Conservation (phyloP, 2,888 invertebrate species). For the Nemurella pictetii region DNA sequence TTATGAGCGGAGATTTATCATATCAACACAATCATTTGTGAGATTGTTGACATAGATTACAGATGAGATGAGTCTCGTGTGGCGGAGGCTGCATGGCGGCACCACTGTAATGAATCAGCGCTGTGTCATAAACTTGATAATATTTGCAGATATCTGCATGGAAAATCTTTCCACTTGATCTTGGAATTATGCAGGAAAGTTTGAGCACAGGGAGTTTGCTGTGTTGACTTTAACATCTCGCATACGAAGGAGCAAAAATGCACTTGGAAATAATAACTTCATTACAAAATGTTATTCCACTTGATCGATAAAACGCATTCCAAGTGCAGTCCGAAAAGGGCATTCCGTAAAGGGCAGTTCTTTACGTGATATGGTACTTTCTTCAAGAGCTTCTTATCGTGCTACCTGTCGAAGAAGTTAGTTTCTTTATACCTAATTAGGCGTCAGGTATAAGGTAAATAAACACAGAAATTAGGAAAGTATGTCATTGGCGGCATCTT, state of each 20-base stretch:
- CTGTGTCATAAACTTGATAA: not conserved
- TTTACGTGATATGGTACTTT: constrained; percentile 21
- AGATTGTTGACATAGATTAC: not conserved
- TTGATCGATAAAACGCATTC: not conserved
- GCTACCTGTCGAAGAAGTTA: constrained; percentile 15
- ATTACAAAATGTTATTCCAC: not conserved
- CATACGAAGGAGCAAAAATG: not conserved
- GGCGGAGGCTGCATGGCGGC: too few relatives aligned
- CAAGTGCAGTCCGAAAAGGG: not conserved
- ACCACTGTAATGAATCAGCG: not conserved
- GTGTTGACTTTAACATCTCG: not conserved
- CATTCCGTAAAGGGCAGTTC: not conserved
- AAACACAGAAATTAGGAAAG: constrained; percentile 36
- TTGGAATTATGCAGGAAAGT: not conserved
- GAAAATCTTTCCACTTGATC: not conserved
- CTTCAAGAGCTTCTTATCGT: constrained; percentile 26
- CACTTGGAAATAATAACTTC: not conserved
- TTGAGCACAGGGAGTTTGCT: not conserved
- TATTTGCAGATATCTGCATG: not conserved
- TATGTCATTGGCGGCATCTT: constrained; percentile 32
- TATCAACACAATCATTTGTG: not conserved
- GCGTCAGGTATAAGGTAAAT: constrained; percentile 25
- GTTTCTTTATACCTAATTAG: constrained; percentile 36
- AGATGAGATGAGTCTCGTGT: not conserved
- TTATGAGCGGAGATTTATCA: not conserved